A percentile compares a stretch with the other conserved stretches of the same genome.
Evolutionary conservation across 2,888 invertebrate species (phyloP).

Genomic region (Pristionchus entomophagus): DNA sequence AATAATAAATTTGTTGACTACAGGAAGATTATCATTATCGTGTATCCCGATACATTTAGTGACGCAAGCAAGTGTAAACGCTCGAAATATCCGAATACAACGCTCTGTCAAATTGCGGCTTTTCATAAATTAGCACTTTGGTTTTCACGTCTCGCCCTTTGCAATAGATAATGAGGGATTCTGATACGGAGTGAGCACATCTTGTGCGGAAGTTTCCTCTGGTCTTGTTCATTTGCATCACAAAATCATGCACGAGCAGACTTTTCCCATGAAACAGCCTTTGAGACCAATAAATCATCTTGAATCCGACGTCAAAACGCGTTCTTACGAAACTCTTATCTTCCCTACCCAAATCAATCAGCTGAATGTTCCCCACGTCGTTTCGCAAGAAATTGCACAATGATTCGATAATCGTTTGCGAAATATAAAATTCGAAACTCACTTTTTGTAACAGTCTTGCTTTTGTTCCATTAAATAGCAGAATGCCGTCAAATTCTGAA

Average conservation of each 20-base stretch:
- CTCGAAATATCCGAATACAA: slow-evolving; percentile 17
- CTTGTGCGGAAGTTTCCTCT: neutral
- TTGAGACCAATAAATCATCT: neutral
- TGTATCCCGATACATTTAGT: neutral
- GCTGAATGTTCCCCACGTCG: neutral
- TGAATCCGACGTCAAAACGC: neutral
- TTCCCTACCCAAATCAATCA: slow-evolving; percentile 19
- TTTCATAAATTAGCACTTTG: neutral
- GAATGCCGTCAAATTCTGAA: slow-evolving; percentile 35
- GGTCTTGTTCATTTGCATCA: too few relatives aligned
- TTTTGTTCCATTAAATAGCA: slow-evolving; percentile 11
- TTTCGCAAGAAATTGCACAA: slow-evolving; percentile 39
- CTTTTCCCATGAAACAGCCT: too few relatives aligned
- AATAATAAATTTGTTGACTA: neutral
- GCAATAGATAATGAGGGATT: neutral
- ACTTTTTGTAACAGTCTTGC: slow-evolving; percentile 31
- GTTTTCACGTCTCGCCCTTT: neutral
- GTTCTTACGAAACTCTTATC: slow-evolving; percentile 35
- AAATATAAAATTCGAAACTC: slow-evolving; percentile 13
- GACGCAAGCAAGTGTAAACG: neutral
- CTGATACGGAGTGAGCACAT: neutral
- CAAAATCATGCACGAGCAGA: too few relatives aligned
- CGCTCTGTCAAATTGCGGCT: neutral
- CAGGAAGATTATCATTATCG: too few relatives aligned
- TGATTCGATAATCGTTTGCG: neutral